Evolutionary conservation across 2,797 vertebrate genomes (phyloP).

Genomic region (Muscicapa striata): DNA sequence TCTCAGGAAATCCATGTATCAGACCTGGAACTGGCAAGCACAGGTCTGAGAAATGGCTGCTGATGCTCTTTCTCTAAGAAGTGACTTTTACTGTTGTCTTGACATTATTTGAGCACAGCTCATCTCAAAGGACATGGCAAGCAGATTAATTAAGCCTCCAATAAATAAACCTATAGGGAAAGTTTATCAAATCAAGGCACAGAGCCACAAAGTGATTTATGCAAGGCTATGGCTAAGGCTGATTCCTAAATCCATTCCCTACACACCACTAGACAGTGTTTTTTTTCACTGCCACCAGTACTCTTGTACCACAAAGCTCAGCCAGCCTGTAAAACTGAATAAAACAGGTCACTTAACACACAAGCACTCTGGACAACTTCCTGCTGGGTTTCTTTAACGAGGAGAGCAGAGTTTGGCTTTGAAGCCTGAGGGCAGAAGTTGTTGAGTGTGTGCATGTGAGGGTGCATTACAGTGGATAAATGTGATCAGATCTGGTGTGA

Average conservation of each 20-base stretch:
- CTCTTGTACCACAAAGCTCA: not conserved
- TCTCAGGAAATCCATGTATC: rapidly evolving
- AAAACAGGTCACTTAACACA: conserved; percentile 27
- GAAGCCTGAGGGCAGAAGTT: not conserved
- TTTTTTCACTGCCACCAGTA: not conserved
- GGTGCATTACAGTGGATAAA: conserved; percentile 13
- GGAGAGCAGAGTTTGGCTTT: conserved; percentile 15
- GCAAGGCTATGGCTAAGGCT: not conserved
- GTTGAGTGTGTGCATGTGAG: not conserved
- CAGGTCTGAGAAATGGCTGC: not conserved
- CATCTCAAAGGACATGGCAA: not conserved
- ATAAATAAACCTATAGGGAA: not conserved
- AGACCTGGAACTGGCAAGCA: not conserved
- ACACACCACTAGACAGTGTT: rapidly evolving
- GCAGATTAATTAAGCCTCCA: not conserved
- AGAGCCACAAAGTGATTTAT: not conserved
- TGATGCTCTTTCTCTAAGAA: not conserved
- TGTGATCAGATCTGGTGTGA: conserved; percentile 57
- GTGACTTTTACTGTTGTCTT: not conserved
- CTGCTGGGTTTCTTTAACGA: not conserved
- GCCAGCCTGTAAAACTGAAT: not conserved
- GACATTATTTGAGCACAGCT: not conserved
- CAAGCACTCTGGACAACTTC: not conserved
- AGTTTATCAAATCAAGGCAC: not conserved
- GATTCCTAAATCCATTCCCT: not conserved